phyloP scores from a whole-genome alignment of 2,888 invertebrate genomes.

The Lasioglossum figueresi region DNA sequence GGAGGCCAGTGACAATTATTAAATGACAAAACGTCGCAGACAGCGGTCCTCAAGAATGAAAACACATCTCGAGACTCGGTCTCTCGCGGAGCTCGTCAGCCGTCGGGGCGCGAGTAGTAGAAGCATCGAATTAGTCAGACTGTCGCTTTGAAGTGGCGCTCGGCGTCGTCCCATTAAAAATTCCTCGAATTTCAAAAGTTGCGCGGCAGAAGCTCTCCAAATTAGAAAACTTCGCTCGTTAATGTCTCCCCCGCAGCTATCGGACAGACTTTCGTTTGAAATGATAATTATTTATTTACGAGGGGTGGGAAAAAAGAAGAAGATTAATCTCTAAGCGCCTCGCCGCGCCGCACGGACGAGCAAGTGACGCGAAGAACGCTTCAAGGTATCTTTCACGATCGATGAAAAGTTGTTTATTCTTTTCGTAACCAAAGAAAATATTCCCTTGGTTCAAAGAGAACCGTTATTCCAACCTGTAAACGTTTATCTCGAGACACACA shows the following conservation, averaged over 20 bases:
- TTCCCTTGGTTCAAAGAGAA: background rate
- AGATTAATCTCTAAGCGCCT: background rate
- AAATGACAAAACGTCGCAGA: background rate
- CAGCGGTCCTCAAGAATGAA: background rate
- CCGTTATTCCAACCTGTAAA: background rate
- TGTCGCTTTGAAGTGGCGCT: background rate
- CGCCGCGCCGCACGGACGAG: background rate
- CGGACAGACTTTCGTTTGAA: background rate
- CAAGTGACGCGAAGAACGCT: background rate
- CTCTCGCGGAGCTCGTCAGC: background rate
- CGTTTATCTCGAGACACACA: background rate
- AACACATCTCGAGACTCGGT: background rate
- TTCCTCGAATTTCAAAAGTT: background rate
- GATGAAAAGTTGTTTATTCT: background rate
- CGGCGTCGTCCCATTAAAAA: conserved; percentile 2
- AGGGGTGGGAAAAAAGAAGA: too few relatives aligned
- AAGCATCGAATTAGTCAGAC: background rate
- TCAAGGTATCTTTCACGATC: background rate
- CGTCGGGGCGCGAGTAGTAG: background rate
- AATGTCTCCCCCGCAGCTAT: background rate
- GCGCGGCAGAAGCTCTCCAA: background rate
- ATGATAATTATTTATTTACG: background rate
- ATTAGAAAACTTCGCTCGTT: conserved; percentile 11
- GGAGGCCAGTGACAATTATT: background rate
- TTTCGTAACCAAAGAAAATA: background rate